Percentiles rank a stretch among this genome's conserved stretches.
Evolutionary conservation across 2,797 vertebrate species (phyloP).

Genomic region (Sebastes alutus): DNA sequence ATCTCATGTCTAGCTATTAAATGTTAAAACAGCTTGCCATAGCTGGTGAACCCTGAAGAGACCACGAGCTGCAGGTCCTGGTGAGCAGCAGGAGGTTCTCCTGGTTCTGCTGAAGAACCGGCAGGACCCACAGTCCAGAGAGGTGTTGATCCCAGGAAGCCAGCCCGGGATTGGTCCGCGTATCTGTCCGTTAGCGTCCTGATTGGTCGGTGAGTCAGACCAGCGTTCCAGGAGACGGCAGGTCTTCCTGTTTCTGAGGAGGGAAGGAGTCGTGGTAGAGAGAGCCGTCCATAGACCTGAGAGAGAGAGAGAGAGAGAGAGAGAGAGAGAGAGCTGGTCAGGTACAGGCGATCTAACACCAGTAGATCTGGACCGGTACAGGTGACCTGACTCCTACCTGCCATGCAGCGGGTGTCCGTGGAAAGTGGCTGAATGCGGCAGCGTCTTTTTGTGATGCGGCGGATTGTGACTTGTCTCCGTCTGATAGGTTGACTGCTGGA

Average conservation of each 20-base stretch:
- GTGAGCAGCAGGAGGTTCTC: background rate
- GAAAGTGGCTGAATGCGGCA: constrained; percentile 90
- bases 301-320: constrained; percentile 7
- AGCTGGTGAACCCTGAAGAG: background rate
- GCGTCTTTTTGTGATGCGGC: constrained; percentile 56
- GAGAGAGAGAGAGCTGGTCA: background rate
- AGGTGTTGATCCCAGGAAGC: background rate
- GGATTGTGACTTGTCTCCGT: constrained; percentile 10
- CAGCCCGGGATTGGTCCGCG: constrained; percentile 3
- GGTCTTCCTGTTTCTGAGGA: constrained; percentile 77
- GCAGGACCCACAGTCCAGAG: background rate
- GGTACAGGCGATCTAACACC: background rate
- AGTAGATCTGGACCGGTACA: background rate
- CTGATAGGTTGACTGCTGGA: constrained; percentile 58
- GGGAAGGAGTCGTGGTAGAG: constrained; percentile 71
- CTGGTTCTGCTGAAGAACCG: background rate
- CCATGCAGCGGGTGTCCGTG: constrained; percentile 86
- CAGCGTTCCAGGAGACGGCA: constrained; percentile 80
- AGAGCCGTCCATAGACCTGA: constrained; percentile 69
- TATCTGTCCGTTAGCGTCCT: background rate
- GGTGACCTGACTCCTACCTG: constrained; percentile 75
- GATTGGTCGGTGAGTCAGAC: constrained; percentile 67
- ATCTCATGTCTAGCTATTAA: no score
- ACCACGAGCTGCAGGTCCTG: background rate
- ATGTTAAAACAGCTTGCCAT: no score